Base-by-base conservation (phyloP, 2,888 invertebrate genomes). In the Hemistola chrysoprasaria region DNA sequence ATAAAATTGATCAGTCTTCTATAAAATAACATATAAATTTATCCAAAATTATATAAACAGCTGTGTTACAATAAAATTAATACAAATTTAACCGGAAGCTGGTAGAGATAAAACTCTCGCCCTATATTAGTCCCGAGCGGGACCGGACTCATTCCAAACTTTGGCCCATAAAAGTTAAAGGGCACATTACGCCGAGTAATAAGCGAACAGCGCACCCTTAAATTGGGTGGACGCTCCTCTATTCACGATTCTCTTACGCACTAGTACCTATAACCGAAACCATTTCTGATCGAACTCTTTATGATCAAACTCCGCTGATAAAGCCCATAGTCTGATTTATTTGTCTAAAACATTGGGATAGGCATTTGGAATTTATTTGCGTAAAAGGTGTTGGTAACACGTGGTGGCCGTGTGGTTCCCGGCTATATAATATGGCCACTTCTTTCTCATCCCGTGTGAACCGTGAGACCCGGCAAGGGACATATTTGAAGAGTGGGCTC, bases 151-250 rank as follows among this genome's bases (percentile, higher is more conserved):
- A 78, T 83, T 85, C 66, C 74, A 64, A 87, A 87, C 78, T 87
- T 85, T 62, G 56, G 49, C 66, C 79, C 84, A 82, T 87, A 87
- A 88, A 87, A 87, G 85, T 84, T 86, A 86, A 84, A 83, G 85
- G 81, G 77, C 75, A 77, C 84, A 83, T 86, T 87, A 87, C 75
- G 69, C 71, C 77, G 79, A 84, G 84, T 83, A 86, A 85, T 85
- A 83, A 79, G 76, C 73, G 80, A 82, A 81, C 78, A 76, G 73
- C 77, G 71, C 59, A 74, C 73, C 76, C 74, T 69, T 78, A 75
- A 82, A 82, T 83, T 77, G 71, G 68, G 63, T 63, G 56, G 66
- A 56, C 63, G 57, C 63, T 64, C 55, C 64, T 69, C 78, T 76
- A 70, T 75, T 65, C 70, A 60, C 64, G 55, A 65, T 71, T 47